Base-by-base conservation (phyloP, 2,797 vertebrate genomes). In the Caiman crocodilus region DNA sequence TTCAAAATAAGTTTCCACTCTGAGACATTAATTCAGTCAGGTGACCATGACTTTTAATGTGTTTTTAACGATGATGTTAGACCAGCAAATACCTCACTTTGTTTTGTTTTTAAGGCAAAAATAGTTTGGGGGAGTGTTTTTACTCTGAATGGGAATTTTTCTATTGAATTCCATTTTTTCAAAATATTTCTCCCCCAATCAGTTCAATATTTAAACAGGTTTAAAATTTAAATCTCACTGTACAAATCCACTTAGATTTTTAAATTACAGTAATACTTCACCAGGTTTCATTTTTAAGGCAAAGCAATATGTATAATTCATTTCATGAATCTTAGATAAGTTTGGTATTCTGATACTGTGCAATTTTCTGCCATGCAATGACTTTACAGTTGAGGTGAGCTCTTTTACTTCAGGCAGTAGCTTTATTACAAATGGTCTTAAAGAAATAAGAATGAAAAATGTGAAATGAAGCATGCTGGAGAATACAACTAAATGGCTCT, bases 221-320 rank as follows among this genome's bases (percentile, higher is more conserved):
- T 98, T 98, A 98, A 98, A 98, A 94, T 98, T 98, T 98, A 98
- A 98, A 98, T 98, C 97, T 98, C 87, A 88, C 94, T 94, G 93
- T 97, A 97, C 96, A 97, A 97, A 97, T 96, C 94, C 92, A 78
- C 56, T 97, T 97, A 97, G 97, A 97, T 98, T 98, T 97, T 97
- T 91, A 98, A 98, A 98, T 97, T 98, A 97, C 96, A 96, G 97
- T 97, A 98, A 98, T 98, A 97, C 91, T 98, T 98, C 97, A 98
- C 96, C 95, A 96, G 90, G 93, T 97, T 97, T 98, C 97, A 97
- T 97, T 98, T 98, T 97, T 97, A 98, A 97, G 96, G 96, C 87
- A 75, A 96, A 96, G 95, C 96, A 98, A 96, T 97, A 98, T 97
- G 97, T 97, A 98, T 98, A 98, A 98, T 98, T 98, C 96, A 98